Percentiles rank a stretch among this genome's conserved stretches.
These are phyloP conservation scores for Lumbricus terrestris DNA, from an alignment of 2,888 invertebrate genomes.

Conservation along the genomic window DNA sequence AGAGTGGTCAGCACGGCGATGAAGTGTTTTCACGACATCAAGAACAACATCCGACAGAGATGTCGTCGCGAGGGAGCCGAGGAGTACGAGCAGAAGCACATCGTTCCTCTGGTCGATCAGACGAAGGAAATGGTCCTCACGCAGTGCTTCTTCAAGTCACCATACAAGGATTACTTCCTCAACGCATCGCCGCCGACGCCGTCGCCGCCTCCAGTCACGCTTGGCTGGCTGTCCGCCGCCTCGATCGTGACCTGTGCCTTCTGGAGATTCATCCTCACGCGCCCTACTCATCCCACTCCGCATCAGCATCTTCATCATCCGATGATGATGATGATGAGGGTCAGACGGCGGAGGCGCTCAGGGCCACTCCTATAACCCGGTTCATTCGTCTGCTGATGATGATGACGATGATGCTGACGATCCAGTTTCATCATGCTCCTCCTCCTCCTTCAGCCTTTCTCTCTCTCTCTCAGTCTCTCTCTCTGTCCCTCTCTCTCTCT, in stretches of 20 bases:
- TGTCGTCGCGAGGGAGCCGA: slow-evolving; percentile 23
- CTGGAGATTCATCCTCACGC: neutral
- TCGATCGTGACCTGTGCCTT: slow-evolving; percentile 6
- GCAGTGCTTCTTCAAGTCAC: slow-evolving; percentile 25
- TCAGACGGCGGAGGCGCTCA: no score
- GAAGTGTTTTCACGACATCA: slow-evolving; percentile 31
- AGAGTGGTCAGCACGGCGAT: slow-evolving; percentile 28
- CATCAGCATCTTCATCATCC: no score
- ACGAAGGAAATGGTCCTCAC: slow-evolving; percentile 24
- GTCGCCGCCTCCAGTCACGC: neutral
- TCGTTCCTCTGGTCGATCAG: slow-evolving; percentile 29
- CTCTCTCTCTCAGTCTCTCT: no score
- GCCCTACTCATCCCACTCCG: no score
- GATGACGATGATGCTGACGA: neutral
- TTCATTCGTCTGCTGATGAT: neutral
- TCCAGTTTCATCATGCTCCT: neutral
- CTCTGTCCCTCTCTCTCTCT: no score
- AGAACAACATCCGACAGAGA: slow-evolving; percentile 25
- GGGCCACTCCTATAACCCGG: neutral
- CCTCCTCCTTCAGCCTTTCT: no score
- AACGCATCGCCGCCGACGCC: slow-evolving; percentile 3
- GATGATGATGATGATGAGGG: no score
- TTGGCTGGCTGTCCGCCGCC: neutral
- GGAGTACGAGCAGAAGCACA: slow-evolving; percentile 26
- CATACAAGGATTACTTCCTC: slow-evolving; percentile 26